phyloP scores from a whole-genome alignment of 53 echinoderm and acorn worm species.

The Hippasteria phrygiana region DNA sequence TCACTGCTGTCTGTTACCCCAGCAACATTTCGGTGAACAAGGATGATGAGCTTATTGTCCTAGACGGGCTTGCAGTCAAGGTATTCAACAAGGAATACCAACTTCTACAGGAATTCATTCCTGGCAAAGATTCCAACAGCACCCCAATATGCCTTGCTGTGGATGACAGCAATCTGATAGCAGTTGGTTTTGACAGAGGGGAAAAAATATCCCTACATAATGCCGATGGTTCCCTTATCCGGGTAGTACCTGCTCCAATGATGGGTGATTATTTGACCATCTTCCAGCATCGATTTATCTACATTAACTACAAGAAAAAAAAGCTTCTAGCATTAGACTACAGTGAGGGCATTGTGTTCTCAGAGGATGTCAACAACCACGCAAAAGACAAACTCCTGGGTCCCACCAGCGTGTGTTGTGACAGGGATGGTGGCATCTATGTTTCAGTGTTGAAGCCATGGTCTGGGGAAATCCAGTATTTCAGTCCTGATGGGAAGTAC shows the following conservation, averaged over 20 bases:
- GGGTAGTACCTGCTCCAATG: neutral
- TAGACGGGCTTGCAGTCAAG: constrained; percentile 6
- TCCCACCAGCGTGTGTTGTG: neutral
- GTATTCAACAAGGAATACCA: neutral
- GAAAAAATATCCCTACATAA: constrained; percentile 13
- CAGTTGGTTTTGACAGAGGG: neutral
- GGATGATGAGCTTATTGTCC: neutral
- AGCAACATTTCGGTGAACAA: neutral
- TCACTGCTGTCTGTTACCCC: neutral
- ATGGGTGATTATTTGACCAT: constrained; percentile 14
- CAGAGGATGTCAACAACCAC: neutral
- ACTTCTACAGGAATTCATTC: neutral
- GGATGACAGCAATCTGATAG: neutral
- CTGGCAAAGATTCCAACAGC: neutral
- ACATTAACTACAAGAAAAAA: neutral
- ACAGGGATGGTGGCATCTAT: neutral
- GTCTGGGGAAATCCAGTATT: constrained; percentile 18
- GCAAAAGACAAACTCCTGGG: neutral
- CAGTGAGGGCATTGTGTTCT: neutral
- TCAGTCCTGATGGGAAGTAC: constrained; percentile 28
- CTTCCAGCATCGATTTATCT: constrained; percentile 10
- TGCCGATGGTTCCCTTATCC: neutral
- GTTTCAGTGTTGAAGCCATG: neutral
- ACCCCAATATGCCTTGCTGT: neutral
- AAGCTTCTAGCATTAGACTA: constrained; percentile 1